Conservation (phyloP, 2,113 vertebrate species). For the Gymnobelideus leadbeateri region DNA sequence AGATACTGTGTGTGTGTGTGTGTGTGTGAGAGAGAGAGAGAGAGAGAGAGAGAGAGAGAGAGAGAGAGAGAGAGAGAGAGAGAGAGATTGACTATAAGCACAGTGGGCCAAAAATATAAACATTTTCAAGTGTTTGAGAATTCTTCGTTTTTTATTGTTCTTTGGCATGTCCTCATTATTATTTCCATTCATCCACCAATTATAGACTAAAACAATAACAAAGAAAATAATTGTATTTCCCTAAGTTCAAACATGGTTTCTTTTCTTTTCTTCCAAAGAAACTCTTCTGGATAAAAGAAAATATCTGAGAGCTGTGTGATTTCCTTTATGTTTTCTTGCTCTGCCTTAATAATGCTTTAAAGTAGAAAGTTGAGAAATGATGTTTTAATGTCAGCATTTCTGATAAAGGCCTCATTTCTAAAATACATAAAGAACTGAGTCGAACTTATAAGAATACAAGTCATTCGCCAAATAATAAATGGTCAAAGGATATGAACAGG, state of each 20-base stretch:
- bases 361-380: too few relatives aligned
- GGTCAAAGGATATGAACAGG: too few relatives aligned
- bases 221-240: not conserved
- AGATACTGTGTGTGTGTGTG: not conserved
- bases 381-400: too few relatives aligned
- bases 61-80: too few relatives aligned
- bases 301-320: not conserved
- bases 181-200: not conserved
- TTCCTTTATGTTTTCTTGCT: not conserved
- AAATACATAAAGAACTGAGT: too few relatives aligned
- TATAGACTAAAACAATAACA: slow-evolving; percentile 23
- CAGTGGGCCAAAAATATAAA: not conserved
- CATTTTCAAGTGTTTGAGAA: not conserved
- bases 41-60: too few relatives aligned
- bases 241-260: not conserved
- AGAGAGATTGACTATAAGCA: not conserved
- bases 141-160: not conserved
- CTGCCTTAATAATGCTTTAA: not conserved
- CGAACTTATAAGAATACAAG: too few relatives aligned
- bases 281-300: not conserved
- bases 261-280: not conserved
- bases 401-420: too few relatives aligned
- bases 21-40: too few relatives aligned
- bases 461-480: too few relatives aligned
- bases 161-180: slow-evolving; percentile 9